These are phyloP conservation scores for Leptinotarsa juncta DNA, from an alignment of 2,888 invertebrate species.

Conservation along the genomic window DNA sequence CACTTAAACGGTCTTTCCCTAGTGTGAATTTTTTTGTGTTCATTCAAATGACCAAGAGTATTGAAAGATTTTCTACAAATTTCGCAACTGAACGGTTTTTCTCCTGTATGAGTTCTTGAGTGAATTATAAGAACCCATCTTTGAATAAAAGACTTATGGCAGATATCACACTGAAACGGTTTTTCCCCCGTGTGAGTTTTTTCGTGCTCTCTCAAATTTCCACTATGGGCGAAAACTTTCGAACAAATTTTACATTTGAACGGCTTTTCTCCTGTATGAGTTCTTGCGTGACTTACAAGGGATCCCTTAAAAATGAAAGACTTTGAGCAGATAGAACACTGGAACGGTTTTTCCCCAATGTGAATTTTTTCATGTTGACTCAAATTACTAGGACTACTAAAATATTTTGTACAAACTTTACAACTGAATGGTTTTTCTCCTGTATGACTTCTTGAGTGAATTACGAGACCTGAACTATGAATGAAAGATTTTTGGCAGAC, in stretches of 20 bases:
- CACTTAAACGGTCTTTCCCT: not conserved
- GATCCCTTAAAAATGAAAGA: no score
- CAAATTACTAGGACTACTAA: not conserved
- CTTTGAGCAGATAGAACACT: no score
- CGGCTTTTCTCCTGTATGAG: not conserved
- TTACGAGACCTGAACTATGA: not conserved
- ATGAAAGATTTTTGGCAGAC: not conserved
- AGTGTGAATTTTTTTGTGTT: not conserved
- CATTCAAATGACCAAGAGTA: not conserved
- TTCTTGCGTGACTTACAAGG: not conserved
- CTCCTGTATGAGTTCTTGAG: not conserved
- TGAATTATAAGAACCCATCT: not conserved
- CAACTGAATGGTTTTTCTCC: not conserved
- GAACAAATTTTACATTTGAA: not conserved
- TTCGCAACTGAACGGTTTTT: not conserved
- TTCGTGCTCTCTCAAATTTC: not conserved
- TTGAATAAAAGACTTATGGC: not conserved
- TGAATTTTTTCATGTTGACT: not conserved
- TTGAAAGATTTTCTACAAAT: not conserved
- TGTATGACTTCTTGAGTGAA: not conserved
- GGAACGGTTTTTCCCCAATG: not conserved
- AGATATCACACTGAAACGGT: not conserved
- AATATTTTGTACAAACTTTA: not conserved
- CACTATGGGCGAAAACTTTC: not conserved
- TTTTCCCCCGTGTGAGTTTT: not conserved